Percentiles rank a stretch among this genome's conserved stretches.
Conservation (phyloP, 1,140 invertebrate species). For the Orius insidiosus region DNA sequence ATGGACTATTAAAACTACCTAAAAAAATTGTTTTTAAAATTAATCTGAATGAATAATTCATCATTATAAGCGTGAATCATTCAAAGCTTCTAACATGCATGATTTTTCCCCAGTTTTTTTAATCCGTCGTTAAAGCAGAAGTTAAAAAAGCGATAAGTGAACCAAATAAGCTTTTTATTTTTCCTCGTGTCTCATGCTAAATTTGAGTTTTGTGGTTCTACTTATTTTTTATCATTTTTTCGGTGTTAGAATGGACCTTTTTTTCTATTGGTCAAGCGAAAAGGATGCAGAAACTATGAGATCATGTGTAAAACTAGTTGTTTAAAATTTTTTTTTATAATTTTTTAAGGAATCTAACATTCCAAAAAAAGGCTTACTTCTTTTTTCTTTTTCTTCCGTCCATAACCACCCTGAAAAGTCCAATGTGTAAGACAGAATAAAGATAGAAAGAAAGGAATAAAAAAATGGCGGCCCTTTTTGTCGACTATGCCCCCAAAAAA, state of each 20-base stretch:
- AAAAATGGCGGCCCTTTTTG: no score
- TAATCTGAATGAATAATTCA: background rate
- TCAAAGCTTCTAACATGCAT: conserved; percentile 8
- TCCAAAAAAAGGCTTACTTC: conserved; percentile 56
- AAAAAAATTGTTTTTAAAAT: background rate
- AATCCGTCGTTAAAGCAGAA: no score
- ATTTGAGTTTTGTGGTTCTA: no score
- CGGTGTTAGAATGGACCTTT: no score
- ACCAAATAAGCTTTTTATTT: no score
- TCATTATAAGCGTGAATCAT: conserved; percentile 11
- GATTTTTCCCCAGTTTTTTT: no score
- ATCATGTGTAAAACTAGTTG: conserved; percentile 11
- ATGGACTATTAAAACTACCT: background rate
- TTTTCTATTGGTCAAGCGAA: no score
- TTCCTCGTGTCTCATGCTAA: no score
- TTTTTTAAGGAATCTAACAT: conserved; percentile 13
- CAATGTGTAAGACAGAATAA: conserved; percentile 29
- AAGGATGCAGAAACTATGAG: conserved; percentile 11
- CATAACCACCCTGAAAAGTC: conserved; percentile 54
- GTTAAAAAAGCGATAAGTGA: no score
- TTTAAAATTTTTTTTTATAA: no score
- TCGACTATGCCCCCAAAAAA: no score
- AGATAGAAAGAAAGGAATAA: conserved; percentile 14
- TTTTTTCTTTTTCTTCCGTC: conserved; percentile 91
- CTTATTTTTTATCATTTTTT: no score